Conservation (phyloP, 2,113 vertebrate genomes). For the Ptyas mucosa region DNA sequence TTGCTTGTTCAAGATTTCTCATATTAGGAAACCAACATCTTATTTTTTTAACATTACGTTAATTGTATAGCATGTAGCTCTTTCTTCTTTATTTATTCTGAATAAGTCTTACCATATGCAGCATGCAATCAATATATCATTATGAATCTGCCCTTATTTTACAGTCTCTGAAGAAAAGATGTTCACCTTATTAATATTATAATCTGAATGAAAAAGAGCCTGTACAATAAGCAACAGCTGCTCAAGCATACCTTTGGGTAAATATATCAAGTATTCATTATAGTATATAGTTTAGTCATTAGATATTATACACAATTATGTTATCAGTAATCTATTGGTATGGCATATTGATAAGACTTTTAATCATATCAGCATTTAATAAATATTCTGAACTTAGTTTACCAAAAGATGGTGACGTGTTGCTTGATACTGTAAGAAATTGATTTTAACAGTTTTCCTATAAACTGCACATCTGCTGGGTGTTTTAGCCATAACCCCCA, state of each 20-base stretch:
- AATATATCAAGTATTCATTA: constrained; percentile 43
- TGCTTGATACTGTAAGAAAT: neutral
- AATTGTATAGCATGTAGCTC: neutral
- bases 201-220: constrained; percentile 11
- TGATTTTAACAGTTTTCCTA: neutral
- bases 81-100: neutral
- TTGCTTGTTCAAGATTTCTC: neutral
- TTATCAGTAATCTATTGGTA: constrained; percentile 21
- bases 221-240: constrained; percentile 50
- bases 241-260: constrained; percentile 38
- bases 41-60: neutral
- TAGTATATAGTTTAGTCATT: constrained; percentile 21
- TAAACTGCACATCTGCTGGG: neutral
- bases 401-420: constrained; percentile 2
- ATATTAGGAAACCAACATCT: neutral
- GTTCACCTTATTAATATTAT: constrained; percentile 15
- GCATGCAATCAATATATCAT: fast-evolving
- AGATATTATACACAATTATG: constrained; percentile 13
- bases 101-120: neutral
- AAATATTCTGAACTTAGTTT: neutral
- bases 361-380: neutral
- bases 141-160: neutral
- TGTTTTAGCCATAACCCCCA: neutral
- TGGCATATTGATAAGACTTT: constrained; percentile 22
- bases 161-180: constrained; percentile 11